Percentiles rank a stretch among this genome's conserved stretches.
Conservation (phyloP, 2,888 invertebrate genomes). For the Sipha maydis region DNA sequence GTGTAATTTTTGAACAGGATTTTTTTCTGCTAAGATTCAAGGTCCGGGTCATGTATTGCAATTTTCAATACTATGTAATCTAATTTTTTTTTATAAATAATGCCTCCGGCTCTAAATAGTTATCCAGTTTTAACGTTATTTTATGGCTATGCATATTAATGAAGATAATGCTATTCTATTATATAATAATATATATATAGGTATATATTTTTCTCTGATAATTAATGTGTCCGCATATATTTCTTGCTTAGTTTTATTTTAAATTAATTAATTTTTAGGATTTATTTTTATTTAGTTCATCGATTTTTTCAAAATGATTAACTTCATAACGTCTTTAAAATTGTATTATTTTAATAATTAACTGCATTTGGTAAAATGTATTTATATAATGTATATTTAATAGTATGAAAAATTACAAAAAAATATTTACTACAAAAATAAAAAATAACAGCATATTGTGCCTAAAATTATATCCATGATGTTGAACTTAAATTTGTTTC, state of each 20-base stretch:
- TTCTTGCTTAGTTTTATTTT: too few species aligned
- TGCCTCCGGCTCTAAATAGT: background rate
- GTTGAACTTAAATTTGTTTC: background rate
- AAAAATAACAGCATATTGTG: background rate
- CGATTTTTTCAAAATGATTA: too few species aligned
- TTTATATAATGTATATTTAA: too few species aligned
- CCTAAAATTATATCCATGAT: background rate
- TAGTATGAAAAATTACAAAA: background rate
- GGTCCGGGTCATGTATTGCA: slow-evolving; percentile 52
- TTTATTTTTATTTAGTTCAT: too few species aligned
- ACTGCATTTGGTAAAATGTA: too few species aligned
- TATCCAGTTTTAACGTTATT: slow-evolving; percentile 12
- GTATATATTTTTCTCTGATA: background rate
- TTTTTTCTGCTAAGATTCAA: slow-evolving; percentile 41
- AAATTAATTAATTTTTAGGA: too few species aligned
- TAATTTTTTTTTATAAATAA: slow-evolving; percentile 16
- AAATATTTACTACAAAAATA: background rate
- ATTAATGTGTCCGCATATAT: background rate
- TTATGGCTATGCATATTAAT: slow-evolving; percentile 2
- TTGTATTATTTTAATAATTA: too few species aligned
- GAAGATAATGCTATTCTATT: background rate
- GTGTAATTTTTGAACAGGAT: slow-evolving; percentile 55
- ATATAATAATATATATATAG: background rate
- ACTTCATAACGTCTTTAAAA: too few species aligned
- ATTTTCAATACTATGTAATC: slow-evolving; percentile 43